These are phyloP conservation scores for Hassar affinis DNA, from an alignment of 2,113 vertebrate species.

Conservation along the genomic window DNA sequence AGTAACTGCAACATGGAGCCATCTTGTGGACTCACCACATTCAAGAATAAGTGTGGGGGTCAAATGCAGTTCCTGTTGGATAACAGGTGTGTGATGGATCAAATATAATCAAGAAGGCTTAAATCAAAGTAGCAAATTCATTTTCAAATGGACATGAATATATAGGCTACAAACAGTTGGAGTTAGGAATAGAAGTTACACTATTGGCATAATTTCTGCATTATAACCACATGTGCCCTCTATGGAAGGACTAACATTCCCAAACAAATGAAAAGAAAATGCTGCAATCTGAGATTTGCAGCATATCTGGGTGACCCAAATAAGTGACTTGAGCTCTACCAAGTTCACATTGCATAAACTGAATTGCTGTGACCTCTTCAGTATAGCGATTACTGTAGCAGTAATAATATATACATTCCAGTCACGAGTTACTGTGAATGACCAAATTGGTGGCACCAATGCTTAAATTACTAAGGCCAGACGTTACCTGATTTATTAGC, in stretches of 20 bases:
- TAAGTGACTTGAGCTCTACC: too few species aligned
- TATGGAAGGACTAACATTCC: too few species aligned
- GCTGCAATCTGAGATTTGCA: neutral
- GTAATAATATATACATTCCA: neutral
- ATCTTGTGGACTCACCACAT: neutral
- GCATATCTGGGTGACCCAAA: neutral
- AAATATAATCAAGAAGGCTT: too few species aligned
- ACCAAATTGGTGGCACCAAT: neutral
- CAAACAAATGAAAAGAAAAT: neutral
- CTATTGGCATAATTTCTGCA: neutral
- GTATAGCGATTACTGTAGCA: too few species aligned
- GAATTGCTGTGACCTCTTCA: too few species aligned
- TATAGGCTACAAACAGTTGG: neutral
- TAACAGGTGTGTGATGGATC: too few species aligned
- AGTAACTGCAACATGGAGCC: neutral
- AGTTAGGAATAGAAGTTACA: neutral
- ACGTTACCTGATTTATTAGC: neutral
- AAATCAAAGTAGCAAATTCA: too few species aligned
- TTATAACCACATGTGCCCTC: too few species aligned
- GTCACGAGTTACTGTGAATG: neutral
- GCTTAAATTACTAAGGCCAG: neutral
- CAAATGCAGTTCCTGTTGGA: too few species aligned
- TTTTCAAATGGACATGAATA: neutral
- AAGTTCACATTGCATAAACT: neutral
- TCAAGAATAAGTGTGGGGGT: neutral